Conservation (phyloP, 2,888 invertebrate species). For the Tiliacea citrago region DNA sequence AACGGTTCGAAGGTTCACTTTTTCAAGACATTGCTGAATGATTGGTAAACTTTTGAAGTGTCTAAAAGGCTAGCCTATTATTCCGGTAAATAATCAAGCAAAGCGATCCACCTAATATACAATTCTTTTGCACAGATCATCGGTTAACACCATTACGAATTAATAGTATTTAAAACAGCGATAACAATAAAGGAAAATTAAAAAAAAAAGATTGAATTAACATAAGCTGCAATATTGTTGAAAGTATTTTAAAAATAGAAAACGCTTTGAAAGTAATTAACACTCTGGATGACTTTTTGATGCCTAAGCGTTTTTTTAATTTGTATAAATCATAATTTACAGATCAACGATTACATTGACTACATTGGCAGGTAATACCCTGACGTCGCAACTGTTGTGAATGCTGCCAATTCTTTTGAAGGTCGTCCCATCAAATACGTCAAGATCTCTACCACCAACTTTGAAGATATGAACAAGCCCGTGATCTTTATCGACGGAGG, state of each 20-base stretch:
- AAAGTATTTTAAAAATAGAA: no score
- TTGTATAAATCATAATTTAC: conserved; percentile 6
- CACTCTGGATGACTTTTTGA: no score
- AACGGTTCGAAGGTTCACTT: no score
- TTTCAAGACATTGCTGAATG: no score
- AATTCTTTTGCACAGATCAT: no score
- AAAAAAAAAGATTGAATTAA: no score
- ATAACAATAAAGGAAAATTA: no score
- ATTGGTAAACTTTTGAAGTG: not conserved
- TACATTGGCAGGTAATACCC: conserved; percentile 85
- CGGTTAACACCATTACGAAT: no score
- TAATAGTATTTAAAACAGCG: no score
- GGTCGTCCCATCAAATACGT: conserved; percentile 90
- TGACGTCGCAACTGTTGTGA: conserved; percentile 85
- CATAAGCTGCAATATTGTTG: no score
- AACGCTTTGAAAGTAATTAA: no score
- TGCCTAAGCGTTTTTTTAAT: not conserved
- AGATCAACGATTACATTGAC: conserved; percentile 82
- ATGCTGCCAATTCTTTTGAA: conserved; percentile 90
- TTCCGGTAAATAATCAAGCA: not conserved
- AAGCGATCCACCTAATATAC: not conserved
- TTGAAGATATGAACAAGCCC: conserved; percentile 86
- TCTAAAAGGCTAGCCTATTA: not conserved
- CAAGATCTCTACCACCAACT: conserved; percentile 90
- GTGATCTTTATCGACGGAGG: conserved; percentile 91